These are phyloP conservation scores for Acrocyrtus sp. DNA, from an alignment of 2,888 invertebrate genomes.

Conservation along the genomic window DNA sequence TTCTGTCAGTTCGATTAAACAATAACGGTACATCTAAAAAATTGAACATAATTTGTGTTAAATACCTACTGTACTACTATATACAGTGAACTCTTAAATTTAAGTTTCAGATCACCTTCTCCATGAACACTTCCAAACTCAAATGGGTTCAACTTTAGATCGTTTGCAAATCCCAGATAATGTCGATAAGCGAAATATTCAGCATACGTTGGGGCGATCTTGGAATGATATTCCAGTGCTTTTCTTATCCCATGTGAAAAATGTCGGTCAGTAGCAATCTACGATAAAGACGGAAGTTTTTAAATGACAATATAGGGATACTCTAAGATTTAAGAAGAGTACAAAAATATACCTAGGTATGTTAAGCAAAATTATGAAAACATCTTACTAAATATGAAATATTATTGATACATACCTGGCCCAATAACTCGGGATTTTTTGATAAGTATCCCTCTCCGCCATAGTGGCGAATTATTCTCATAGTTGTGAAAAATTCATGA, in stretches of 20 bases:
- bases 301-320: background rate
- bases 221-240: slow-evolving; percentile 38
- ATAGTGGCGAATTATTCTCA: slow-evolving; percentile 40
- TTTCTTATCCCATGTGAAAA: slow-evolving; percentile 46
- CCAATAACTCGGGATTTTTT: slow-evolving; percentile 34
- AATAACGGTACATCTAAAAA: slow-evolving; percentile 40
- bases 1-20: slow-evolving; percentile 48
- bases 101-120: background rate
- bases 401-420: slow-evolving; percentile 28
- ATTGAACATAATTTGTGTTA: background rate
- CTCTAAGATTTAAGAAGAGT: background rate
- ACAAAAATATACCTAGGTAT: background rate
- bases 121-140: slow-evolving; percentile 51
- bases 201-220: slow-evolving; percentile 50
- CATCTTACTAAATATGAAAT: background rate
- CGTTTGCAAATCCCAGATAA: slow-evolving; percentile 44
- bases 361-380: background rate
- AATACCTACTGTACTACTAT: too few relatives aligned
- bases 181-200: slow-evolving; percentile 45
- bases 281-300: background rate
- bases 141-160: slow-evolving; percentile 41
- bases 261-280: slow-evolving; percentile 52
- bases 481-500: slow-evolving; percentile 35
- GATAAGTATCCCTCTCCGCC: slow-evolving; percentile 44
- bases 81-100: too few relatives aligned